These are phyloP conservation scores for Rallus crepitans DNA, from an alignment of 2,797 vertebrate genomes.

Conservation along the genomic window DNA sequence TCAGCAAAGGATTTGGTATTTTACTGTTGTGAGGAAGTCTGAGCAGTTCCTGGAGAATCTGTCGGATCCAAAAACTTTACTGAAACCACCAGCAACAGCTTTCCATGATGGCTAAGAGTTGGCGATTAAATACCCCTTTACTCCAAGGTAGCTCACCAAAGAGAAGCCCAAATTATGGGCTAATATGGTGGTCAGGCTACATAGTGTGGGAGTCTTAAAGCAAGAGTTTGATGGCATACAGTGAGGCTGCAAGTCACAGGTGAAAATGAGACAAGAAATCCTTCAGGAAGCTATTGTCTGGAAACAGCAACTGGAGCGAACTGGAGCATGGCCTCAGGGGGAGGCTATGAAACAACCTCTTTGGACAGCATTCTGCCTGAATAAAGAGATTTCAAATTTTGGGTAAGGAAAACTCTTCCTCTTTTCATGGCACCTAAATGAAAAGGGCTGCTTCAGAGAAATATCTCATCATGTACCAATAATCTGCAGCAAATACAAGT, in stretches of 20 bases:
- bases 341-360: not conserved
- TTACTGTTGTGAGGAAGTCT: not conserved
- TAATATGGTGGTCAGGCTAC: not conserved
- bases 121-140: not conserved
- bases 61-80: not conserved
- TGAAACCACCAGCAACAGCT: not conserved
- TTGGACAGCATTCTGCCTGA: not conserved
- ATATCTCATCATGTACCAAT: not conserved
- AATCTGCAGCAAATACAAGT: not conserved
- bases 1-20: not conserved
- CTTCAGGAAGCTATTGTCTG: not conserved
- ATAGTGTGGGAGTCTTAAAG: not conserved
- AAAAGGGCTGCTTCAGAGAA: not conserved
- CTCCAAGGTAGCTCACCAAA: not conserved
- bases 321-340: not conserved
- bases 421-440: not conserved
- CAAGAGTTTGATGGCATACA: not conserved
- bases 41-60: not conserved
- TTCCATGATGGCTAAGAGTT: not conserved
- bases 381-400: not conserved
- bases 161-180: not conserved
- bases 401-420: not conserved
- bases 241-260: not conserved
- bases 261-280: not conserved
- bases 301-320: not conserved